Conservation (phyloP, 1,140 invertebrate species). For the Pectinophora gossypiella region DNA sequence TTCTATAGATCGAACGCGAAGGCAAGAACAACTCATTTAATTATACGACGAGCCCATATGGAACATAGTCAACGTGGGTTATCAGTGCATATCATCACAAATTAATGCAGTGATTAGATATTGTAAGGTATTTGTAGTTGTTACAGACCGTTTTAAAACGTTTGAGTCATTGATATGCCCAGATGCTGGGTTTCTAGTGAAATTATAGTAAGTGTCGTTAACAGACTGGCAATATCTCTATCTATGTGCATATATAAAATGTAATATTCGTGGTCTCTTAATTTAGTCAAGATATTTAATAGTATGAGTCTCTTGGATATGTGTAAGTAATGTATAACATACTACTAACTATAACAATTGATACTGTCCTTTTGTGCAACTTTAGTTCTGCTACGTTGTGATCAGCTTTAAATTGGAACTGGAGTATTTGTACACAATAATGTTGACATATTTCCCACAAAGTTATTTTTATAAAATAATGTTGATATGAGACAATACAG, state of each 20-base stretch:
- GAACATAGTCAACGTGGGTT: constrained; percentile 60
- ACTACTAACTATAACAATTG: constrained; percentile 58
- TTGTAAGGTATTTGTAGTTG: constrained; percentile 74
- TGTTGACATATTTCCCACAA: constrained; percentile 63
- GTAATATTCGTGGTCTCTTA: constrained; percentile 71
- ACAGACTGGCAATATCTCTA: constrained; percentile 74
- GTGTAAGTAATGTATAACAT: constrained; percentile 64
- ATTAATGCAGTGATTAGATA: constrained; percentile 72
- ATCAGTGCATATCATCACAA: constrained; percentile 75
- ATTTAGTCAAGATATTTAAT: constrained; percentile 74
- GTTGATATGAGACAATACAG: constrained; percentile 71
- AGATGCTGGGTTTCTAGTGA: constrained; percentile 70
- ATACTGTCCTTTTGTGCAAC: constrained; percentile 70
- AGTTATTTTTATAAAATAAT: constrained; percentile 72
- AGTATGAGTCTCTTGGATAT: constrained; percentile 70
- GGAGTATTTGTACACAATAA: constrained; percentile 67
- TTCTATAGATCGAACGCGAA: constrained; percentile 49
- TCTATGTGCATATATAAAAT: constrained; percentile 68
- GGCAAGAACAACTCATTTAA: constrained; percentile 50
- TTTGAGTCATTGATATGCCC: constrained; percentile 67
- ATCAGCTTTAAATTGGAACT: constrained; percentile 73
- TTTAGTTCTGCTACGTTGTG: constrained; percentile 71
- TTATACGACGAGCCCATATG: constrained; percentile 46
- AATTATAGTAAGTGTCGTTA: constrained; percentile 71
- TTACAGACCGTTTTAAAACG: constrained; percentile 69